phyloP scores from a whole-genome alignment of 2,797 vertebrate genomes.

The Clarias laeviceps region DNA sequence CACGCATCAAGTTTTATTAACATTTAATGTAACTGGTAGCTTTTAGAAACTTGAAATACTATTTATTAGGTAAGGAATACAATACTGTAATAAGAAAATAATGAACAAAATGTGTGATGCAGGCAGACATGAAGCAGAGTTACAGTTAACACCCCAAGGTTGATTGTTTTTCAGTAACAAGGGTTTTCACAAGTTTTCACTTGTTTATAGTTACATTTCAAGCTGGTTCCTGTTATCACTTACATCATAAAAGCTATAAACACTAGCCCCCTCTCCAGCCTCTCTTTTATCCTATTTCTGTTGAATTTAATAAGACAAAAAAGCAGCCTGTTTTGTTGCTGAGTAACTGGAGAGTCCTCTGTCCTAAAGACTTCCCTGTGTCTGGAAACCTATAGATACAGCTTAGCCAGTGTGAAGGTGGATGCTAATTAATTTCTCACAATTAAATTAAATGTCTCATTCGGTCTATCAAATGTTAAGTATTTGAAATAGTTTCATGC shows the following conservation, averaged over 20 bases:
- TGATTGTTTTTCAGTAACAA: constrained; percentile 3
- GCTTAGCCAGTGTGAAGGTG: neutral
- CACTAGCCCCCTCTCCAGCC: neutral
- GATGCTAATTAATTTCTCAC: neutral
- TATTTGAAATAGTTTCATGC: neutral
- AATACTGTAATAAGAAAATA: neutral
- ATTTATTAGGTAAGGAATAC: neutral
- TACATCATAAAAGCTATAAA: neutral
- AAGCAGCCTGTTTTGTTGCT: neutral
- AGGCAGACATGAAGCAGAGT: neutral
- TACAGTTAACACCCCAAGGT: neutral
- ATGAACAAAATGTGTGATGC: neutral
- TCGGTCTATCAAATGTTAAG: neutral
- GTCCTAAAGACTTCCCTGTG: neutral
- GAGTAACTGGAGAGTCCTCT: neutral
- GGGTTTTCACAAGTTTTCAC: neutral
- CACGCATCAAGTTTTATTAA: constrained; percentile 4
- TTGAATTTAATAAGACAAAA: neutral
- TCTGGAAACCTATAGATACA: neutral
- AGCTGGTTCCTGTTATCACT: neutral
- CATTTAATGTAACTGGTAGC: constrained; percentile 3
- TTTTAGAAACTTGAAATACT: neutral
- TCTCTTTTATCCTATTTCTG: neutral
- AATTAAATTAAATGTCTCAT: neutral
- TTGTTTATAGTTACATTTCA: neutral